Conservation (phyloP, 2,888 invertebrate genomes). For the Chloromyia formosa region DNA sequence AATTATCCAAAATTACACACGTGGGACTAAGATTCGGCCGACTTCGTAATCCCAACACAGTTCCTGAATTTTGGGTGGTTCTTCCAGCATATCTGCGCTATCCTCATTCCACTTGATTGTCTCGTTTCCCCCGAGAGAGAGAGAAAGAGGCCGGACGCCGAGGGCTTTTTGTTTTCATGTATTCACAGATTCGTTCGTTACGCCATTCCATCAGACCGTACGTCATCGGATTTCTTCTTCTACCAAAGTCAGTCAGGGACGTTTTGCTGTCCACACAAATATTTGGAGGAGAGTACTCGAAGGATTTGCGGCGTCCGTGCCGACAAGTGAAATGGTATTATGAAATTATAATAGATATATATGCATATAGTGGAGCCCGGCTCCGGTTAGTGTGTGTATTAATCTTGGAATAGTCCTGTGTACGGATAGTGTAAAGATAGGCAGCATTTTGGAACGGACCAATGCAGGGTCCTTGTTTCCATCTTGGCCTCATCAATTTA, state of each 20-base stretch:
- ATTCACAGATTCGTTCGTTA: too few species aligned
- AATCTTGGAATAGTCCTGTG: slow-evolving; percentile 16
- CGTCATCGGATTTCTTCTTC: too few species aligned
- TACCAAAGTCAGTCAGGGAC: too few species aligned
- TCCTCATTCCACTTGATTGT: not conserved
- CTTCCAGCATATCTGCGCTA: not conserved
- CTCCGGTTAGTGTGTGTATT: too few species aligned
- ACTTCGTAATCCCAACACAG: not conserved
- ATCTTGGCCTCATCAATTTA: not conserved
- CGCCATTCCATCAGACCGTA: too few species aligned
- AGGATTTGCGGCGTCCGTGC: not conserved
- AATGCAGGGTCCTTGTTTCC: not conserved
- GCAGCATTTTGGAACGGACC: not conserved
- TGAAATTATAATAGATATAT: slow-evolving; percentile 8
- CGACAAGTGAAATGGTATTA: slow-evolving; percentile 3
- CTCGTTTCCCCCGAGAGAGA: too few species aligned
- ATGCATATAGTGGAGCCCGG: too few species aligned
- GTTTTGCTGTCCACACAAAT: slow-evolving; percentile 2
- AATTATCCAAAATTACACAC: slow-evolving; percentile 41
- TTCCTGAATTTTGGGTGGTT: not conserved
- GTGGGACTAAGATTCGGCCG: slow-evolving; percentile 24
- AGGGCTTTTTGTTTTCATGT: too few species aligned
- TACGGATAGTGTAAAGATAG: not conserved
- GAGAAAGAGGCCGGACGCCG: too few species aligned
- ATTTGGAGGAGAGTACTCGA: not conserved